Evolutionary conservation across 2,113 vertebrate genomes (phyloP).

Genomic region (Atherinomorus stipes): DNA sequence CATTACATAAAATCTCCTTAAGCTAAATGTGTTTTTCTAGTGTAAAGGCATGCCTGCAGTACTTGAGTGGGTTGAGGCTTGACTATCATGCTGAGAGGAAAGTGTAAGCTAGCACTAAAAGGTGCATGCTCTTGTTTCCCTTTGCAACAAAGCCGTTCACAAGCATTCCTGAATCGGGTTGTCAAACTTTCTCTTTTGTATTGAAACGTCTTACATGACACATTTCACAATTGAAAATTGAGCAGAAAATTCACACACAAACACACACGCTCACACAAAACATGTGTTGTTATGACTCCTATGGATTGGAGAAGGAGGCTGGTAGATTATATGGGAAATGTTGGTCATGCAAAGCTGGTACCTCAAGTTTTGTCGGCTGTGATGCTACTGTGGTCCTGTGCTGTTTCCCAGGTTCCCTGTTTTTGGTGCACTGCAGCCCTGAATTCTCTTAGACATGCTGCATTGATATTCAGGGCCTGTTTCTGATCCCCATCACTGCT

Average conservation of each 20-base stretch:
- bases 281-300: background rate
- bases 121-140: background rate
- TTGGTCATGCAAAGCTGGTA: conserved; percentile 14
- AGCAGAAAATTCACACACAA: background rate
- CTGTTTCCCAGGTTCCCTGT: conserved; percentile 76
- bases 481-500: conserved; percentile 86
- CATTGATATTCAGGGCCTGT: conserved; percentile 94
- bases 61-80: conserved; percentile 18
- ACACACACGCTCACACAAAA: background rate
- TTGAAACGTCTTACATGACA: background rate
- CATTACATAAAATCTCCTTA: conserved; percentile 22
- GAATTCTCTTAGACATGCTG: conserved; percentile 86
- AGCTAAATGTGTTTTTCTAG: conserved; percentile 13
- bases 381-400: conserved; percentile 55
- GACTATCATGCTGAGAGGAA: conserved; percentile 23
- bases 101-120: background rate
- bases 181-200: background rate
- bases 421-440: conserved; percentile 98
- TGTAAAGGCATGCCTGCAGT: conserved; percentile 10
- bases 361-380: conserved; percentile 32
- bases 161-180: background rate
- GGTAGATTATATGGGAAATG: conserved; percentile 1
- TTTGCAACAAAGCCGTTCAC: background rate
- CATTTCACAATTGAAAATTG: background rate
- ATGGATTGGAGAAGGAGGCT: background rate